Percentiles rank a stretch among this genome's conserved stretches.
These are phyloP conservation scores for Nannospalax galili DNA, from an alignment of 2,113 vertebrate species.

Conservation along the genomic window DNA sequence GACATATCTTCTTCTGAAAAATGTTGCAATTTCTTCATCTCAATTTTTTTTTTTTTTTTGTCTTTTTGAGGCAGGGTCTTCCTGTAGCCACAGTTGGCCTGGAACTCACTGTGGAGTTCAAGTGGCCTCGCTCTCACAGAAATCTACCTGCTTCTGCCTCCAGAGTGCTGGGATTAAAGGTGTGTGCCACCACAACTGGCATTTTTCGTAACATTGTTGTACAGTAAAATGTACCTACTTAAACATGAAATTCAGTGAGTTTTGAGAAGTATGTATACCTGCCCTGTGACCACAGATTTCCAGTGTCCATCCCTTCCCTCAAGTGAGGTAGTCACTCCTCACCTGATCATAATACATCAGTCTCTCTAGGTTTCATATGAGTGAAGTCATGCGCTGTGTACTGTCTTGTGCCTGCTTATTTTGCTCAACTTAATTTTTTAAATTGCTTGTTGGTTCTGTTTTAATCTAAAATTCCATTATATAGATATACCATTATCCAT, in stretches of 20 bases:
- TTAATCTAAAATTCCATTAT: constrained; percentile 15
- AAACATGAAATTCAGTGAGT: background rate
- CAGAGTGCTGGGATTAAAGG: too few species aligned
- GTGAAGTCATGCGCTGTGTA: background rate
- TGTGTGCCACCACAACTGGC: too few species aligned
- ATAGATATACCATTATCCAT: background rate
- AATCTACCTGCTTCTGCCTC: too few species aligned
- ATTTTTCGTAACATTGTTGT: background rate
- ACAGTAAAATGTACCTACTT: background rate
- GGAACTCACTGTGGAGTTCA: too few species aligned
- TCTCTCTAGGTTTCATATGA: background rate
- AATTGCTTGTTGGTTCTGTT: background rate
- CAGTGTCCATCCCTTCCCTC: background rate
- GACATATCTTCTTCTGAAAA: background rate
- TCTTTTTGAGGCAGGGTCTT: too few species aligned
- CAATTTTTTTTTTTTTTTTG: too few species aligned
- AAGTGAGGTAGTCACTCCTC: background rate
- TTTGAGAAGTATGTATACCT: background rate
- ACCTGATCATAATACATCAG: too few species aligned
- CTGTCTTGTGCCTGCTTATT: background rate
- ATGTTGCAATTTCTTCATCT: too few species aligned
- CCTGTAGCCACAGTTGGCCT: too few species aligned
- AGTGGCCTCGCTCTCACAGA: too few species aligned
- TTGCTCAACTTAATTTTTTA: background rate
- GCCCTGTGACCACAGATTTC: background rate